Base-by-base conservation (phyloP, 2,888 invertebrate genomes). In the Drosophila neonasuta region DNA sequence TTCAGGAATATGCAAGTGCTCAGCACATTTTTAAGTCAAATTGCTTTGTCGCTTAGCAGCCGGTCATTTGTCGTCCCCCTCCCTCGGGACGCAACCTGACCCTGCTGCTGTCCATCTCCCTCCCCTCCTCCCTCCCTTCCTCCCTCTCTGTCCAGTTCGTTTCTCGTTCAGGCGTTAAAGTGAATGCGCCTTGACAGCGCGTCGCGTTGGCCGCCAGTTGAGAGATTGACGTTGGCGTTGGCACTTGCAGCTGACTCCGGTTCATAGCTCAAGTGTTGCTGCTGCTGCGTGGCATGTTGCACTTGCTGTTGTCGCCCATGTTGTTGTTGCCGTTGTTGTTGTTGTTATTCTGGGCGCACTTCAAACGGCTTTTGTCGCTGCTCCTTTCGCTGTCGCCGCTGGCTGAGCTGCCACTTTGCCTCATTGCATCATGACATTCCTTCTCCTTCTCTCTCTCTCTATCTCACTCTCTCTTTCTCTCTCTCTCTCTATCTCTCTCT, bases 21-120 rank as follows among this genome's bases (percentile, higher is more conserved):
- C 86, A 83, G 83, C 84, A 42, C 42, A 87, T 77, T 88, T 86
- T 83, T 74, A 86, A 87, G 80, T 80, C 80, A 87, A 88, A 87
- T 87, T 87, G 73, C 86, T 87, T 81, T 81, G 84, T 77, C 77
- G 79, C 77, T 80, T 69, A 71, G 72, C 51, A 52, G 52, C 32
- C 56, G 62, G 70, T 69, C 77, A 68, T 67, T 71, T 66, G 48
- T 42, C 20, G n/a, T 1, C 20, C 20, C 20, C 20, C 3, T 39
- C 39, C 15, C 39, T 8, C 13, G 15, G 39, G 39, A 15, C 13
- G 11, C 39, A 15, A 41, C 5, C 15, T 32, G 10, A 9, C 4
- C 48, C 17, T 11, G 17, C 11, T 13, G n/a, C 50, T 39, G 9
- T 13, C 9, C 3, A 24, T 5, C 36, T 10, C 20, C 7, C 34